Percentiles rank a stretch among this genome's conserved stretches.
These are phyloP conservation scores for Sterrhoptilus dennistouni DNA, from an alignment of 2,113 vertebrate genomes.

Conservation along the genomic window DNA sequence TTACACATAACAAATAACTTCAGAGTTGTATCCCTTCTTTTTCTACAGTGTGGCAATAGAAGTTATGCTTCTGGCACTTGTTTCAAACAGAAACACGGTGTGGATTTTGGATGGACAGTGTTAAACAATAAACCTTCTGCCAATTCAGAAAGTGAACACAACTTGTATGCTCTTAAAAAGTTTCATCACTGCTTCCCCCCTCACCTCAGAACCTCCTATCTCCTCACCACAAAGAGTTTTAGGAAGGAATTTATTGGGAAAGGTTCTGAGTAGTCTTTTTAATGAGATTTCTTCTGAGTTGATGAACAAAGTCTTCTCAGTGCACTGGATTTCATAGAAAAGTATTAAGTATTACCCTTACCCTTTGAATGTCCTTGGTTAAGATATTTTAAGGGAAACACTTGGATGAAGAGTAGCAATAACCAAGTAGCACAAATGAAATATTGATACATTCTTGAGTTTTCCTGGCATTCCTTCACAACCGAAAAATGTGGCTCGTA, in stretches of 20 bases:
- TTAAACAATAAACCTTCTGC: not conserved
- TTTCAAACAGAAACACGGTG: not conserved
- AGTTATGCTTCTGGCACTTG: not conserved
- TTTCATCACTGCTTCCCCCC: not conserved
- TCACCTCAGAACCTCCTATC: not conserved
- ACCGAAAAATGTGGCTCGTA: not conserved
- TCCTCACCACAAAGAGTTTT: not conserved
- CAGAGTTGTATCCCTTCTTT: not conserved
- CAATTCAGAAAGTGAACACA: not conserved
- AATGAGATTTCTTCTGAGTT: not conserved
- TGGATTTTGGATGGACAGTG: not conserved
- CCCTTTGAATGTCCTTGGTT: not conserved
- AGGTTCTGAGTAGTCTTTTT: not conserved
- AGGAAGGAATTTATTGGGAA: not conserved
- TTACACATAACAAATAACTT: not conserved
- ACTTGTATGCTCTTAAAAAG: not conserved
- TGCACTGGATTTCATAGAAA: not conserved
- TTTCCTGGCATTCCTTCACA: not conserved
- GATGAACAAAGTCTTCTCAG: not conserved
- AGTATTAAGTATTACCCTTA: not conserved
- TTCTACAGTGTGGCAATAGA: not conserved
- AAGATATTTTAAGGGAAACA: conserved; percentile 24
- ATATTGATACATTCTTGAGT: not conserved
- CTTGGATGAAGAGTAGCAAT: conserved; percentile 30
- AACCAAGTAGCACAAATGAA: not conserved